These are phyloP conservation scores for Rhizoglyphus robini DNA, from an alignment of 1,140 invertebrate species.

Conservation along the genomic window DNA sequence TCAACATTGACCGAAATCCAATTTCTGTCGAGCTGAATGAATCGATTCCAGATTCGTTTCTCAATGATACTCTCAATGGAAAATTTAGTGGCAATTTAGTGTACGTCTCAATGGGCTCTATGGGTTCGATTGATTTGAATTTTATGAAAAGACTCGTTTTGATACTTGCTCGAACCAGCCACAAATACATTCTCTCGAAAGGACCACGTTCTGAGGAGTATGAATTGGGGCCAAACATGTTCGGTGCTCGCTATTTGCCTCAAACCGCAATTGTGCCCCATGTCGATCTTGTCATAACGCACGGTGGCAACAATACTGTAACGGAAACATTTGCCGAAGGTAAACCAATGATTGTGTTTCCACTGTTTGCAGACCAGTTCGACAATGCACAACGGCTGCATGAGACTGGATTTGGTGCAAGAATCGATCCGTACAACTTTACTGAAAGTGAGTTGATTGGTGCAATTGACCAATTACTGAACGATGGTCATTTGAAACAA, in stretches of 20 bases:
- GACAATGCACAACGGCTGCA: constrained; percentile 20
- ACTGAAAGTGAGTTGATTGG: constrained; percentile 16
- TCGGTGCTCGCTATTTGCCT: constrained; percentile 14
- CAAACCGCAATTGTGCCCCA: not conserved
- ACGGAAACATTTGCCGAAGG: constrained; percentile 7
- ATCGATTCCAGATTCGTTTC: not conserved
- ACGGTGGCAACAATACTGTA: constrained; percentile 16
- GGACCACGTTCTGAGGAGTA: constrained; percentile 6
- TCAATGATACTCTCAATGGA: not conserved
- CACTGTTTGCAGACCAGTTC: constrained; percentile 18
- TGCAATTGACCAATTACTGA: not conserved
- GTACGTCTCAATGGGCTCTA: constrained; percentile 1
- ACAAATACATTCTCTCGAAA: constrained; percentile 21
- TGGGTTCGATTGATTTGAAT: not conserved
- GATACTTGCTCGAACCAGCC: not conserved
- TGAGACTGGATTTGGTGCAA: constrained; percentile 9
- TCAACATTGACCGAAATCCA: not conserved
- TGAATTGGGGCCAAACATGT: constrained; percentile 20
- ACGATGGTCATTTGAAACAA: not conserved
- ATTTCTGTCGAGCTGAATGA: not conserved
- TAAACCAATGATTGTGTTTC: constrained; percentile 15
- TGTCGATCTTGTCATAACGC: not conserved
- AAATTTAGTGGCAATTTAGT: not conserved
- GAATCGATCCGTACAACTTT: constrained; percentile 14
- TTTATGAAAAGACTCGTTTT: constrained; percentile 1